These are phyloP conservation scores for Hemicentrotus pulcherrimus DNA, from an alignment of 35 echinoderm and acorn worm species.

Conservation along the genomic window DNA sequence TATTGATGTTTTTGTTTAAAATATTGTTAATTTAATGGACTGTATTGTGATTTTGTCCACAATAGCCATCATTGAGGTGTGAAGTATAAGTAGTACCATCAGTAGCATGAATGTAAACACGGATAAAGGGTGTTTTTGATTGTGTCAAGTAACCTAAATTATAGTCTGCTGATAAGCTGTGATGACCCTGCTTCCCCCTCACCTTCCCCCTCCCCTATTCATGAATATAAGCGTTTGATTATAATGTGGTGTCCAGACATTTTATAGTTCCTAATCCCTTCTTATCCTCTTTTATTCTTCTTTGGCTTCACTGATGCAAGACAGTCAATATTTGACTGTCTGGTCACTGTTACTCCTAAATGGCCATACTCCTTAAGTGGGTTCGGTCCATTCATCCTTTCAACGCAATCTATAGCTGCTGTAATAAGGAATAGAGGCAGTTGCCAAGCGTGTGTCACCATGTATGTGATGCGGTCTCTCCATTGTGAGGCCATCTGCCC, in stretches of 20 bases:
- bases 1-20: too few species aligned
- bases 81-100: too few species aligned
- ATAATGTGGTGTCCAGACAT: background rate
- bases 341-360: background rate
- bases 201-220: background rate
- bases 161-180: background rate
- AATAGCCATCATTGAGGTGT: too few species aligned
- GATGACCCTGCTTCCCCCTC: background rate
- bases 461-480: background rate
- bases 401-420: background rate
- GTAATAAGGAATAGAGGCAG: background rate
- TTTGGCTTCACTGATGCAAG: background rate
- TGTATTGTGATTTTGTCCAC: too few species aligned
- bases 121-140: too few species aligned
- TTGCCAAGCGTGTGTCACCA: background rate
- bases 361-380: background rate
- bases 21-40: too few species aligned
- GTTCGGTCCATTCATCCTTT: background rate
- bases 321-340: conserved; percentile 4
- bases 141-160: too few species aligned
- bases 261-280: background rate
- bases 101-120: too few species aligned
- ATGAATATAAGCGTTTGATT: background rate
- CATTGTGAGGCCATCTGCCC: background rate
- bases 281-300: background rate